Base-by-base conservation (phyloP, 2,113 vertebrate species). In the Semicossyphus pulcher region DNA sequence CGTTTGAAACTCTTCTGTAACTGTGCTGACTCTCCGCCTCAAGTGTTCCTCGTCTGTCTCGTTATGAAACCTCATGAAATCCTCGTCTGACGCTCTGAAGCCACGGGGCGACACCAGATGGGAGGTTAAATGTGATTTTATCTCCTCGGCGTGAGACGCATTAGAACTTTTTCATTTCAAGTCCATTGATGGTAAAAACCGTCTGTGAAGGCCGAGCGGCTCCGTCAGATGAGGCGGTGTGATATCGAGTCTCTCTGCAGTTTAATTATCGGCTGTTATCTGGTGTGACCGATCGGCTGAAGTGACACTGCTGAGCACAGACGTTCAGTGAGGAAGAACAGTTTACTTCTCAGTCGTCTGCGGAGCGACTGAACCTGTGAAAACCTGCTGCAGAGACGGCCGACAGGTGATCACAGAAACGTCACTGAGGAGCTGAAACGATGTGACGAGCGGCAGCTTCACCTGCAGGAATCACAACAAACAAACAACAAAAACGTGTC, bases 181-280 rank as follows among this genome's bases (percentile, higher is more conserved):
- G 59, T 63, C 44, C 47, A 21, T 18, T 61, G 34, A 23, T 26
- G 18, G 29, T 26, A 44, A 32, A 28, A 3, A 57, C 47, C 54
- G n/a, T 10, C 20, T 61, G 31, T 32, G 18, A 12, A 45, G 62
- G 20, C 10, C 44, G n/a, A 0, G 1, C 20, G 18, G 31, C 41
- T 47, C 37, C 34, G 39, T 51, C 37, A 68, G 51, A 61, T 36
- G 64, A 41, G 26, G 47, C 5, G 5, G 9, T 5, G 31, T 2
- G 39, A 79, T 32, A 61, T 20, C 1, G 1, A 58, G 48, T 25
- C 14, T 51, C 34, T 32, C 34, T 61, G 37, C 29, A 5, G 3
- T 71, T 71, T 81, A 70, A 76, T 65, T 65, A 60, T 81, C 42
- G 21, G 26, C 34, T 1, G 3, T 23, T 47, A 69, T 47, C 20